Base-by-base conservation (phyloP, 2,797 vertebrate genomes). In the Mallotus villosus region DNA sequence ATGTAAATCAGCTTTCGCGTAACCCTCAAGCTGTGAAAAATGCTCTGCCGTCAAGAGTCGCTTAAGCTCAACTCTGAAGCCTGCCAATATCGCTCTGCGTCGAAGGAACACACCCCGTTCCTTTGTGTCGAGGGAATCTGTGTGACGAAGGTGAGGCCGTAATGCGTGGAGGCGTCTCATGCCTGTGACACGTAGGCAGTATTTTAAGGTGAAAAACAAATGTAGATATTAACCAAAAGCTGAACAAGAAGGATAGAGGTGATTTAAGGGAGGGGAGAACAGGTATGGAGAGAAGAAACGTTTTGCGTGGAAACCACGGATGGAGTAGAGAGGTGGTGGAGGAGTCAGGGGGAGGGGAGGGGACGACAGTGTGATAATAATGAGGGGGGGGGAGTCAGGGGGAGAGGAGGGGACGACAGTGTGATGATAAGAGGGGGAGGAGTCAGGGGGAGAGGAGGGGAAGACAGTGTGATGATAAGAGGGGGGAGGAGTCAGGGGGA, bases 341-440 rank as follows among this genome's bases (percentile, higher is more conserved):
- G 4, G 4, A 29, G 27, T 29, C 27, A 3, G 27, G 27, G 5
- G 24, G 24, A 62, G 12, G 1, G 32, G 32, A 34, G 32, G 32
- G 22, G 29, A 63, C 21, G 61, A 63, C 2, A 24, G 41, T 14
- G 41, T 2, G 9, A 41, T 41, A 9, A 12, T 41, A 37, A 37
- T n/a, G 3, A 37, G 12, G 12, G n/a, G n/a, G 53, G n/a, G 53
- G n/a, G n/a, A 2, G 19, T n/a, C n/a, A n/a, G 51, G 19, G 51
- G 19, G 51, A 53, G 5, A 19, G 53, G n/a, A 19, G 4, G 53
- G 51, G 27, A 61, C 74, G n/a, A 34, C 41, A 68, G 49, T n/a
- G n/a, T n/a, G 16, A n/a, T 46, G 17, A n/a, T n/a, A n/a, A 75
- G 63, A 67, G 25, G 62, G 63, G 49, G 17, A 32, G 19, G 25